phyloP scores from a whole-genome alignment of 2,888 invertebrate species.

The Acleris literana region DNA sequence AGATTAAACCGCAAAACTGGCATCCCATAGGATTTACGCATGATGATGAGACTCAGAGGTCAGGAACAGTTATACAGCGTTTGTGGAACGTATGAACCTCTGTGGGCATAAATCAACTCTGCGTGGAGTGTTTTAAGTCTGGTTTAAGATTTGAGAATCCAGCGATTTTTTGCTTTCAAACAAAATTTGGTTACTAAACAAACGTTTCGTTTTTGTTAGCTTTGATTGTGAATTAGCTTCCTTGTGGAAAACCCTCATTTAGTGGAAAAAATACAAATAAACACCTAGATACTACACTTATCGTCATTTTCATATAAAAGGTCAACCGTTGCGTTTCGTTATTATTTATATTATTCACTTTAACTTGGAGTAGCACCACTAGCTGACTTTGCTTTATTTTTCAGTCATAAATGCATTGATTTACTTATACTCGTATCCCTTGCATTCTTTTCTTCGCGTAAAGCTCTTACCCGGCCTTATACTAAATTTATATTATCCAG shows the following conservation, averaged over 20 bases:
- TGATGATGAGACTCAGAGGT: constrained; percentile 72
- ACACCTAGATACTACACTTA: too few species aligned
- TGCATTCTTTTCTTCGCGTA: too few species aligned
- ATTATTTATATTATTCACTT: too few species aligned
- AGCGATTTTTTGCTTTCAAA: constrained; percentile 38
- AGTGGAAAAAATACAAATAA: too few species aligned
- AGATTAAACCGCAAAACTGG: constrained; percentile 43
- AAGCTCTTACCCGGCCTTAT: too few species aligned
- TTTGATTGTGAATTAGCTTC: too few species aligned
- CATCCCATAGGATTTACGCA: constrained; percentile 62
- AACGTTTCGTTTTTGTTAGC: not conserved
- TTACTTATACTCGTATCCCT: too few species aligned
- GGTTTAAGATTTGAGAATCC: constrained; percentile 44
- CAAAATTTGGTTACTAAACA: not conserved
- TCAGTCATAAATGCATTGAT: too few species aligned
- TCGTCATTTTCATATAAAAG: too few species aligned
- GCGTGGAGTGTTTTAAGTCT: constrained; percentile 53
- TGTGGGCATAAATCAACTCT: constrained; percentile 74
- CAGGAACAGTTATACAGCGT: constrained; percentile 68
- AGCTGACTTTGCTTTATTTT: not conserved
- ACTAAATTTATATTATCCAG: too few species aligned
- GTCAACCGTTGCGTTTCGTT: too few species aligned
- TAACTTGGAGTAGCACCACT: not conserved
- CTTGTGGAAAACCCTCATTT: too few species aligned
- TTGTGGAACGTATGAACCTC: constrained; percentile 67